Conservation (phyloP, 2,113 vertebrate genomes). For the Percina caprodes region DNA sequence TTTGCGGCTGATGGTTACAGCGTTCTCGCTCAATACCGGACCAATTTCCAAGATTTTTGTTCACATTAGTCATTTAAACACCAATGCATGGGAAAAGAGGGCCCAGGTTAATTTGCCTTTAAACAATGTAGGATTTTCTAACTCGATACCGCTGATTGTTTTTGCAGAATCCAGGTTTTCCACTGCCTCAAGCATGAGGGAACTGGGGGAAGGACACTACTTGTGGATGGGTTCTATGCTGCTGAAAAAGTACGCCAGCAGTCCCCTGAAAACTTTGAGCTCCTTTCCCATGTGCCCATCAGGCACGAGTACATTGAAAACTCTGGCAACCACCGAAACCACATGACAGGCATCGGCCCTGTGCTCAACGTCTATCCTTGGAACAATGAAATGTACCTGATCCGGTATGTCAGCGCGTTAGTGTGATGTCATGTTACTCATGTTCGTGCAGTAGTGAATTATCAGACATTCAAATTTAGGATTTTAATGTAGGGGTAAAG, state of each 20-base stretch:
- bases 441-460: neutral
- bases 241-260: constrained; percentile 86
- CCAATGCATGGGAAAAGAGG: too few relatives aligned
- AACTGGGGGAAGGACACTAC: constrained; percentile 90
- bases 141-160: neutral
- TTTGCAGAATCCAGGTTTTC: constrained; percentile 92
- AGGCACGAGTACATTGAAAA: constrained; percentile 92
- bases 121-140: neutral
- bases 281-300: constrained; percentile 89
- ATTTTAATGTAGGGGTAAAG: neutral
- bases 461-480: neutral
- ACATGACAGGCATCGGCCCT: constrained; percentile 91
- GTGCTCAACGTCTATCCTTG: constrained; percentile 92
- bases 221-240: constrained; percentile 93
- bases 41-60: too few relatives aligned
- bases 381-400: constrained; percentile 94
- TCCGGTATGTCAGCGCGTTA: constrained; percentile 82
- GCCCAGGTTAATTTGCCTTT: too few relatives aligned
- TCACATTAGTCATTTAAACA: too few relatives aligned
- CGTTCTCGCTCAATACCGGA: too few relatives aligned
- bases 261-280: constrained; percentile 86
- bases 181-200: constrained; percentile 95
- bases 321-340: constrained; percentile 85
- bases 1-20: too few relatives aligned
- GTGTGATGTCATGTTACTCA: neutral